Conservation (phyloP, 2,888 invertebrate species). For the Drymonia ruficornis region DNA sequence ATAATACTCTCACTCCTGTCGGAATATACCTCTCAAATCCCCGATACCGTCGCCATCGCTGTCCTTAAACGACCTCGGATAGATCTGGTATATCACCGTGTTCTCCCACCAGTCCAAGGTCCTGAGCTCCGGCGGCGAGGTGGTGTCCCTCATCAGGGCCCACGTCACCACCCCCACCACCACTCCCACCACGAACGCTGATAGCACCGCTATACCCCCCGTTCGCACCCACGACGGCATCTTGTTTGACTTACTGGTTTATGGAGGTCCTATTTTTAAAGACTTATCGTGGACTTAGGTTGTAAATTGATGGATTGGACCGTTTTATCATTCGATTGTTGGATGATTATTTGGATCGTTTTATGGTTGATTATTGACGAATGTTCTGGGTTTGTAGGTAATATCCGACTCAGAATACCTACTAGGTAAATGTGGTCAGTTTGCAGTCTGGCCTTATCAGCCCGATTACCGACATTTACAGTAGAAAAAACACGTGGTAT, state of each 20-base stretch:
- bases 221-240: slow-evolving; percentile 7
- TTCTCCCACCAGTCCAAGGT: slow-evolving; percentile 89
- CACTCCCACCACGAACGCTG: slow-evolving; percentile 2
- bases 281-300: background rate
- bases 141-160: slow-evolving; percentile 20
- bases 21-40: slow-evolving; percentile 78
- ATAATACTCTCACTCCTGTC: too few relatives aligned
- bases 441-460: too few relatives aligned
- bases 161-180: slow-evolving; percentile 24
- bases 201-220: background rate
- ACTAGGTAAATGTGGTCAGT: background rate
- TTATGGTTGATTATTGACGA: background rate
- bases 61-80: slow-evolving; percentile 91
- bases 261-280: background rate
- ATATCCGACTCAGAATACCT: background rate
- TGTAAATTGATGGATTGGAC: background rate
- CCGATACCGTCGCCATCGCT: slow-evolving; percentile 90
- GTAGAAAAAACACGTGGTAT: background rate
- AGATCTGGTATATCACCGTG: slow-evolving; percentile 90
- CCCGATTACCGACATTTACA: too few relatives aligned
- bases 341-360: background rate
- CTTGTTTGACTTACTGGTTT: background rate
- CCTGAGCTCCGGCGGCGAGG: slow-evolving; percentile 17
- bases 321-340: slow-evolving; percentile 1
- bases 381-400: background rate